phyloP scores from a whole-genome alignment of 2,888 invertebrate genomes.

The Ichneumoninae sp. region DNA sequence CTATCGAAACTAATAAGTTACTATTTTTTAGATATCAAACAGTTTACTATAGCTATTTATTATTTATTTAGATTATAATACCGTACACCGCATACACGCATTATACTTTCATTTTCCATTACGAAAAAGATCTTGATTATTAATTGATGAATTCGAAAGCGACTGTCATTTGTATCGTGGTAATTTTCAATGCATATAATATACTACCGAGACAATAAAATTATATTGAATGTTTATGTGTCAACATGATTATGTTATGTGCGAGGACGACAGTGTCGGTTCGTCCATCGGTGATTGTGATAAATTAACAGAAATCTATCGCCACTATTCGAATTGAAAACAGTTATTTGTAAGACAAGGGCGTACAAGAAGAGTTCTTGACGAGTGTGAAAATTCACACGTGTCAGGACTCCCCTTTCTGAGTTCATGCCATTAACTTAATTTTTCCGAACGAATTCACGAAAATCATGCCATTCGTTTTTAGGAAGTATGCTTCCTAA shows the following conservation, averaged over 20 bases:
- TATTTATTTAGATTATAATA: conserved; percentile 67
- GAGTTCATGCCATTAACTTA: too few relatives aligned
- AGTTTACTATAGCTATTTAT: conserved; percentile 64
- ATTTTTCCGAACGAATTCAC: too few relatives aligned
- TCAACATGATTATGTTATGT: not conserved
- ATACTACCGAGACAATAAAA: conserved; percentile 83
- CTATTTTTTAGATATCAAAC: conserved; percentile 46
- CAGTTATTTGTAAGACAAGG: too few relatives aligned
- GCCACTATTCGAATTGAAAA: not conserved
- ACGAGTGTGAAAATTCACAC: too few relatives aligned
- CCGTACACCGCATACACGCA: conserved; percentile 36
- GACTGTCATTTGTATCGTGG: conserved; percentile 76
- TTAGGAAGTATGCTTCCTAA: too few relatives aligned
- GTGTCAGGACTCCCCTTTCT: too few relatives aligned
- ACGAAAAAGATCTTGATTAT: conserved; percentile 53
- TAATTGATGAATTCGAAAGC: conserved; percentile 61
- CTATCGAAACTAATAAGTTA: conserved; percentile 56
- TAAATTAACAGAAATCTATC: not conserved
- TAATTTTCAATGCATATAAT: conserved; percentile 78
- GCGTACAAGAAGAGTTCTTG: too few relatives aligned
- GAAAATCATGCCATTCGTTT: too few relatives aligned
- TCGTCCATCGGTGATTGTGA: too few relatives aligned
- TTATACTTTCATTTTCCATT: conserved; percentile 45
- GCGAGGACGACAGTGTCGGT: too few relatives aligned
- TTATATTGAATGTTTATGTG: conserved; percentile 79